These are phyloP conservation scores for Agelaius phoeniceus DNA, from an alignment of 2,113 vertebrate species.

Conservation along the genomic window DNA sequence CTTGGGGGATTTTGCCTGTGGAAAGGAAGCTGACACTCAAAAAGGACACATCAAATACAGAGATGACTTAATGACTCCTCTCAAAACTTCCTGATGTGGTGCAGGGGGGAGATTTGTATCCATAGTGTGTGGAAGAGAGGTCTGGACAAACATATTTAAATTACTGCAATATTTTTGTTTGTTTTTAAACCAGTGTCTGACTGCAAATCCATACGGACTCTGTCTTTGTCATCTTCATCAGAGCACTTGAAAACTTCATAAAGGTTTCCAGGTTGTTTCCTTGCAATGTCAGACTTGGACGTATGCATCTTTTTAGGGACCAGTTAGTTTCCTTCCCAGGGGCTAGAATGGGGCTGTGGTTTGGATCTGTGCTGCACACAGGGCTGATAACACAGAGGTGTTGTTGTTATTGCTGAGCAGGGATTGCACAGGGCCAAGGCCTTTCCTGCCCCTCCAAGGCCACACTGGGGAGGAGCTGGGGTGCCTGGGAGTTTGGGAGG, in stretches of 20 bases:
- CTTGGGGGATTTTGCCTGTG: neutral
- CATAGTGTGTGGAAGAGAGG: neutral
- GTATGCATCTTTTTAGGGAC: neutral
- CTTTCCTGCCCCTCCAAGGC: neutral
- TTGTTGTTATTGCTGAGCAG: neutral
- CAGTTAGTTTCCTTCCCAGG: neutral
- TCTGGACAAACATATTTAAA: neutral
- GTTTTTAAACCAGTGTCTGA: neutral
- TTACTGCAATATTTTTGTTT: neutral
- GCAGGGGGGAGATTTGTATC: neutral
- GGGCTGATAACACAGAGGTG: neutral
- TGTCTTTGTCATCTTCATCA: neutral
- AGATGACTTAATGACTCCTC: neutral
- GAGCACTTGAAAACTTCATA: neutral
- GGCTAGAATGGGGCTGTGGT: neutral
- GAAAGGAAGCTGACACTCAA: neutral
- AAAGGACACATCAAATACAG: neutral
- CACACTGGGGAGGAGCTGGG: neutral
- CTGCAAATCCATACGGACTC: accelerated
- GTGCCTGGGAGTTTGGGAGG: neutral
- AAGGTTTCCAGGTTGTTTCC: neutral
- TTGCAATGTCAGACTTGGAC: neutral
- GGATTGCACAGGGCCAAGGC: neutral
- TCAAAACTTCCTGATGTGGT: neutral
- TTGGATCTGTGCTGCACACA: neutral